Base-by-base conservation (phyloP, 2,888 invertebrate genomes). In the Spilarctia lutea region DNA sequence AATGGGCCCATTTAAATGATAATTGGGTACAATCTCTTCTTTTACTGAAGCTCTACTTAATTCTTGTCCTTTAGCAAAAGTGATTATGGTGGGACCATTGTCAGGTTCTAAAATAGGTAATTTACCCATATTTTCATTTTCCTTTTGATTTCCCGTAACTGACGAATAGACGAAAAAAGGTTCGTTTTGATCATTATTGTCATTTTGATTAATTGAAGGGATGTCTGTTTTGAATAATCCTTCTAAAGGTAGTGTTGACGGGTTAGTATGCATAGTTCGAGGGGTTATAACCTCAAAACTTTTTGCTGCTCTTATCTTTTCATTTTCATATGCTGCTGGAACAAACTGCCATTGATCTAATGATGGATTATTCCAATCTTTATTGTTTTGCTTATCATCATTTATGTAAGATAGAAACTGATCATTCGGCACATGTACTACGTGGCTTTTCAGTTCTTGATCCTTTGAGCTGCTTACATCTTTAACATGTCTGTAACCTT, bases 181-280 rank as follows among this genome's bases (percentile, higher is more conserved):
- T 82, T 93, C 91, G 45, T 89, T 92, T n/a, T 83, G 85, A n/a
- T 87, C 86, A 56, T 88, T 85, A 73, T 78, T 86, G 3, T 89
- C 80, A 88, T 92, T 92, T 76, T 88, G 90, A 8, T 91, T 90
- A 78, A 86, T 90, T 3, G 89, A 76, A 0, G 96, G 94, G 71
- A 92, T 93, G 87, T 96, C 93, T 74, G 96, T 96, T 88, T 96
- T 96, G 84, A 97, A 97, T 16, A 97, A 91, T 3, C 96, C 97
- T 92, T 97, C 97, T 79, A 97, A 90, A 20, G 97, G 93, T 79
- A 97, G 96, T 1, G 97, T 97, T 0, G 97, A 97, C 2, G 97
- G 96, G 89, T 97, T 96, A 16, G 91, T 94, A 1, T 88, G 80
- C 87, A 91, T 90, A 3, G 91, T 88, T 63, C 93, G 92, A 18